A percentile compares a stretch with the other conserved stretches of the same genome.
Evolutionary conservation across 2,888 invertebrate genomes (phyloP).

Genomic region (Xiphydria camelus): DNA sequence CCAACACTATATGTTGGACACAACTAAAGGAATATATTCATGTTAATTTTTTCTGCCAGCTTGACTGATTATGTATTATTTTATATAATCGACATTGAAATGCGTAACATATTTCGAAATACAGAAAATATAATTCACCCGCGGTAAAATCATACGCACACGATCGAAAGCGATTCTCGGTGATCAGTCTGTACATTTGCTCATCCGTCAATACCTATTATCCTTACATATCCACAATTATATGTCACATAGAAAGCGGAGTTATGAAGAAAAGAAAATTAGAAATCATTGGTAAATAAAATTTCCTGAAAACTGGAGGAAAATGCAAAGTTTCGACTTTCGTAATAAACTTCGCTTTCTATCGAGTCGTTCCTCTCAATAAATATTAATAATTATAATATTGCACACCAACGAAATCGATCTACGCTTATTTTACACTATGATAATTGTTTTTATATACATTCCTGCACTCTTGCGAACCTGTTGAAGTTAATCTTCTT

Average conservation of each 20-base stretch:
- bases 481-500: too few relatives aligned
- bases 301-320: neutral
- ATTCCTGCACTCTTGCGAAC: too few relatives aligned
- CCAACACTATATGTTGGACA: too few relatives aligned
- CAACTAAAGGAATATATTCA: too few relatives aligned
- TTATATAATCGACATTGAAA: too few relatives aligned
- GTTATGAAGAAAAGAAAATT: neutral
- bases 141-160: too few relatives aligned
- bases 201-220: neutral
- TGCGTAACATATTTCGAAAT: too few relatives aligned
- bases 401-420: conserved; percentile 29
- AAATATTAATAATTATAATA: conserved; percentile 27
- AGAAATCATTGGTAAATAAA: neutral
- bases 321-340: too few relatives aligned
- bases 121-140: too few relatives aligned
- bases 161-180: neutral
- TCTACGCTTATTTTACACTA: conserved; percentile 34
- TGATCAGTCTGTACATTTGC: neutral
- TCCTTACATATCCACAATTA: neutral
- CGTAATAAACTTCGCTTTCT: neutral
- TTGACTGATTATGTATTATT: too few relatives aligned
- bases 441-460: conserved; percentile 1
- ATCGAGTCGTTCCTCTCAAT: neutral
- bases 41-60: too few relatives aligned
- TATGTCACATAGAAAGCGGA: neutral